Evolutionary conservation across 2,888 invertebrate species (phyloP), one percentile per base, ranked within the genome.

Genomic region (Seira musarum): DNA sequence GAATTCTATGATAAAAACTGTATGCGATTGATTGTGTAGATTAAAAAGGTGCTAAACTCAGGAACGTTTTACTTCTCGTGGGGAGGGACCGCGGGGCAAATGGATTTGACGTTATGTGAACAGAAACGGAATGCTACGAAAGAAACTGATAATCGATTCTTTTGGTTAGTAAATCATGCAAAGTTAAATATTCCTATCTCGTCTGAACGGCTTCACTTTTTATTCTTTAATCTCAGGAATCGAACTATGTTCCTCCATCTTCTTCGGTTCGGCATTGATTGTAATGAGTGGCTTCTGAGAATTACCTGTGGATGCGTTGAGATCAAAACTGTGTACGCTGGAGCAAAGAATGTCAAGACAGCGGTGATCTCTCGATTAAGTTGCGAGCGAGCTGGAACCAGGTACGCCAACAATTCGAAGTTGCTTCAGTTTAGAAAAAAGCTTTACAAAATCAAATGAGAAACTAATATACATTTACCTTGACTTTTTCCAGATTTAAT

Each of bases 31-130:
- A 5, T 30, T 30, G 30, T 82, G 8, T 57, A 87, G 85, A 86
- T 87, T 2, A 92, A 96, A 84, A 97, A 98, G 89, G 90, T 99
- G 73, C 91, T 99, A 2, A 98, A 97, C 89, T 98, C 98, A n/a
- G 99, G 99, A 13, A 98, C 97, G 49, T 99, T 99, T 89, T 99
- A 99, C 89, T 99, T 99, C 89, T 95, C 98, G 0, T 95, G 95
- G 94, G 92, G 92, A 60, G 84, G 88, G 1, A 89, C 90, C 60
- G 90, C 91, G 66, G 87, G 90, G 83, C 91, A 93, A 66, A 93
- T 97, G 88, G 99, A 99, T 91, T 92, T 99, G 80, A 99, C 98
- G 15, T 90, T 98, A 74, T 98, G 97, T 89, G 95, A 96, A 70
- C 99, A 99, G 90, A 92, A 96, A 86, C 92, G 95, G 87, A 92